phyloP scores from a whole-genome alignment of 2,113 vertebrate genomes.

The Istiophorus platypterus region DNA sequence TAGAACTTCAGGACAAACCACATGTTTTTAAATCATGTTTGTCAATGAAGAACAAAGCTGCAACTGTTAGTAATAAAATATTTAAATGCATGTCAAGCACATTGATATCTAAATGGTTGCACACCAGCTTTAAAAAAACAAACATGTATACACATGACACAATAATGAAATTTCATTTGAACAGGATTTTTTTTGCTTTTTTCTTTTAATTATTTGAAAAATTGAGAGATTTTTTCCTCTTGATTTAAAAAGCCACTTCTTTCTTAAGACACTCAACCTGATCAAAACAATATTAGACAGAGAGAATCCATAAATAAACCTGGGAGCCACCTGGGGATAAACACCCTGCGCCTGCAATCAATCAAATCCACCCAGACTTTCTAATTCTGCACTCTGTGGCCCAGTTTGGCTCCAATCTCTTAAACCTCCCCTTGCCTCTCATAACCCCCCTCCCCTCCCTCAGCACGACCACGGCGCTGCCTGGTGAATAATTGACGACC shows the following conservation, averaged over 20 bases:
- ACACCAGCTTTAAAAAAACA: too few relatives aligned
- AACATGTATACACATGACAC: too few relatives aligned
- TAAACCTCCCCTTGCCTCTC: conserved; percentile 27
- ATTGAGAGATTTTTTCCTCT: neutral
- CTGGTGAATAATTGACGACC: conserved; percentile 84
- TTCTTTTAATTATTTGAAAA: neutral
- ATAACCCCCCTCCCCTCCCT: conserved; percentile 46
- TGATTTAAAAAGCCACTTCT: neutral
- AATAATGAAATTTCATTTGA: too few relatives aligned
- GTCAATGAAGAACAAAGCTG: too few relatives aligned
- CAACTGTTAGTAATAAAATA: too few relatives aligned
- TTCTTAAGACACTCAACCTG: neutral
- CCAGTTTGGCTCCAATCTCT: conserved; percentile 69
- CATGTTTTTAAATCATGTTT: too few relatives aligned
- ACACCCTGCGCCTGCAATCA: conserved; percentile 30
- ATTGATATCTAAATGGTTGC: too few relatives aligned
- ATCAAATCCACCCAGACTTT: conserved; percentile 51
- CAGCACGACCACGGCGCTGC: neutral
- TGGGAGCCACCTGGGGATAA: conserved; percentile 1
- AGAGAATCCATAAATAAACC: conserved; percentile 22
- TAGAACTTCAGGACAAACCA: too few relatives aligned
- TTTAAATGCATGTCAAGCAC: too few relatives aligned
- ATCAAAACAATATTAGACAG: neutral
- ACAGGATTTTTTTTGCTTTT: neutral
- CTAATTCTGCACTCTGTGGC: conserved; percentile 61